Evolutionary conservation across 2,888 invertebrate species (phyloP).

Genomic region (Stenoptilia bipunctidactyla): DNA sequence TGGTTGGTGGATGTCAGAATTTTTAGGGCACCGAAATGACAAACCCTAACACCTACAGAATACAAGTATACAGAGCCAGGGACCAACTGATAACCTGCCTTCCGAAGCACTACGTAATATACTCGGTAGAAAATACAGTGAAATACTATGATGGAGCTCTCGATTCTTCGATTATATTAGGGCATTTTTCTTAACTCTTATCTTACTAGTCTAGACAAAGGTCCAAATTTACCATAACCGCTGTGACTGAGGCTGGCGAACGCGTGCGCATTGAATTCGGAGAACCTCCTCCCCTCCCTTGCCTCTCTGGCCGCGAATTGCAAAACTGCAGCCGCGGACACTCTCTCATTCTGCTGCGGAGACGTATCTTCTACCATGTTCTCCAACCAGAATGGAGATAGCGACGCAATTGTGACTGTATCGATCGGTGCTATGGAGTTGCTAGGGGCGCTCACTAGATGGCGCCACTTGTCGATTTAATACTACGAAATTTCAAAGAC

Average conservation of each 20-base stretch:
- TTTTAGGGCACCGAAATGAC: no score
- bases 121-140: no score
- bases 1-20: no score
- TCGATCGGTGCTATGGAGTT: constrained; percentile 11
- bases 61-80: no score
- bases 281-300: constrained; percentile 45
- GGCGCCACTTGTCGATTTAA: not conserved
- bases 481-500: no score
- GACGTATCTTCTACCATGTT: constrained; percentile 51
- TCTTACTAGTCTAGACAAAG: no score
- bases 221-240: constrained; percentile 57
- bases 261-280: constrained; percentile 58
- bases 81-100: no score
- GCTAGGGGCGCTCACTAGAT: not conserved
- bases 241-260: constrained; percentile 56
- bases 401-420: constrained; percentile 7
- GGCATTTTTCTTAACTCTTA: no score
- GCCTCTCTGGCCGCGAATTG: constrained; percentile 58
- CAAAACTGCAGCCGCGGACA: constrained; percentile 56
- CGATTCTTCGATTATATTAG: no score
- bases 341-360: constrained; percentile 30
- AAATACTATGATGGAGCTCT: no score
- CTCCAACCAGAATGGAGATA: constrained; percentile 6
- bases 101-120: no score
- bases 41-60: no score